Evolutionary conservation across 2,888 invertebrate genomes (phyloP).

Genomic region (Ditula angustiorana): DNA sequence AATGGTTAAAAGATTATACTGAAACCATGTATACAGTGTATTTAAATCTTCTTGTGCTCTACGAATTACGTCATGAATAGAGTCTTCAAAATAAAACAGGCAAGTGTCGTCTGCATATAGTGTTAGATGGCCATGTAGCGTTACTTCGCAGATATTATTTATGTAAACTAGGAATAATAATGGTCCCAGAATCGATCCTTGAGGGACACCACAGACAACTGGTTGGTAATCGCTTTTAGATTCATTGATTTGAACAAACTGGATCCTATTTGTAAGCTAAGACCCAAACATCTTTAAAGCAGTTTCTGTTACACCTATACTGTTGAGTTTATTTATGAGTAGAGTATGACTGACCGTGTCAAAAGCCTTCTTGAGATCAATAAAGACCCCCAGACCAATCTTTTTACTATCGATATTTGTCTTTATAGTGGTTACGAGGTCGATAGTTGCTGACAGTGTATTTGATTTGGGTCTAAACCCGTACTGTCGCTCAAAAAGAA

Average conservation of each 20-base stretch:
- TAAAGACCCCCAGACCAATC: constrained; percentile 11
- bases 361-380: too few relatives aligned
- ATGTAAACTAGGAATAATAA: constrained; percentile 7
- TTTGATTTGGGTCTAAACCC: too few relatives aligned
- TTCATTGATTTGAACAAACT: neutral
- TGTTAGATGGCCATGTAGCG: neutral
- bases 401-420: neutral
- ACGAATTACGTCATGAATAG: neutral
- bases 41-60: neutral
- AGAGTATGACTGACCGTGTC: constrained; percentile 5
- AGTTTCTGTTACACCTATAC: constrained; percentile 1
- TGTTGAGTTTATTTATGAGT: constrained; percentile 6
- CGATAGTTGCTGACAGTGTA: neutral
- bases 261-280: constrained; percentile 11
- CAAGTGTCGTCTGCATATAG: constrained; percentile 15
- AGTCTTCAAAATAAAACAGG: too few relatives aligned
- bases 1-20: neutral
- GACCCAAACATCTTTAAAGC: constrained; percentile 2
- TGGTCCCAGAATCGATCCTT: too few relatives aligned
- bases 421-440: neutral
- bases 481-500: neutral
- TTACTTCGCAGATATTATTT: constrained; percentile 1
- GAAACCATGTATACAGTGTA: too few relatives aligned
- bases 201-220: neutral
- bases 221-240: neutral